These are phyloP conservation scores for Gymnarchus niloticus DNA, from an alignment of 2,113 vertebrate genomes.

Conservation along the genomic window DNA sequence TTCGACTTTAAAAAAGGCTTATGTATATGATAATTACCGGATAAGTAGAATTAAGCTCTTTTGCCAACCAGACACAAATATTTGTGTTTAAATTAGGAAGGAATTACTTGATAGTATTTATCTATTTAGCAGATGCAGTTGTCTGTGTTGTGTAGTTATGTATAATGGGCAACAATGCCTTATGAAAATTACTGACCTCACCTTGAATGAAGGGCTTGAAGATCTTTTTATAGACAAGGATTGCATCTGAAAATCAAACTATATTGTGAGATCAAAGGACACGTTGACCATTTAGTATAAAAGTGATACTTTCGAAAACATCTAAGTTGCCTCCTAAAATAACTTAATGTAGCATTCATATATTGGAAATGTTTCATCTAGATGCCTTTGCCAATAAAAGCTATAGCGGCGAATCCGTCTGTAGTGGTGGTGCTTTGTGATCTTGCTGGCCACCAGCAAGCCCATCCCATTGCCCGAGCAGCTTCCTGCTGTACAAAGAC, in stretches of 20 bases:
- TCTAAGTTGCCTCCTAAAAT: neutral
- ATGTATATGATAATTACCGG: neutral
- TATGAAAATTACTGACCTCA: neutral
- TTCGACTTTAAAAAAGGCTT: neutral
- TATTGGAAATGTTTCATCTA: neutral
- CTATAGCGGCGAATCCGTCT: neutral
- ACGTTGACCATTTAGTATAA: neutral
- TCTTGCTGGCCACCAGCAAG: constrained; percentile 29
- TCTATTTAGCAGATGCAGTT: neutral
- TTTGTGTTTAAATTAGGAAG: neutral
- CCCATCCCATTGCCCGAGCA: constrained; percentile 50
- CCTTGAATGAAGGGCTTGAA: neutral
- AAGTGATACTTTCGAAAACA: neutral
- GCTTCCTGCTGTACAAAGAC: constrained; percentile 38
- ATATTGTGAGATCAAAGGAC: neutral
- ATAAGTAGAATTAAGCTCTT: neutral
- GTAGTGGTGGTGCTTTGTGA: constrained; percentile 22
- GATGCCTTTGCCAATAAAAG: neutral
- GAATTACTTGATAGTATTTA: too few relatives aligned
- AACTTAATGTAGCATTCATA: neutral
- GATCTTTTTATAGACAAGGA: neutral
- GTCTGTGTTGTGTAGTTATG: neutral
- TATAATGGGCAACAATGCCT: neutral
- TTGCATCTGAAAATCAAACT: neutral
- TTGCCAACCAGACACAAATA: neutral